Evolutionary conservation across 2,797 vertebrate genomes (phyloP).

Genomic region (Peromyscus melanophrys): DNA sequence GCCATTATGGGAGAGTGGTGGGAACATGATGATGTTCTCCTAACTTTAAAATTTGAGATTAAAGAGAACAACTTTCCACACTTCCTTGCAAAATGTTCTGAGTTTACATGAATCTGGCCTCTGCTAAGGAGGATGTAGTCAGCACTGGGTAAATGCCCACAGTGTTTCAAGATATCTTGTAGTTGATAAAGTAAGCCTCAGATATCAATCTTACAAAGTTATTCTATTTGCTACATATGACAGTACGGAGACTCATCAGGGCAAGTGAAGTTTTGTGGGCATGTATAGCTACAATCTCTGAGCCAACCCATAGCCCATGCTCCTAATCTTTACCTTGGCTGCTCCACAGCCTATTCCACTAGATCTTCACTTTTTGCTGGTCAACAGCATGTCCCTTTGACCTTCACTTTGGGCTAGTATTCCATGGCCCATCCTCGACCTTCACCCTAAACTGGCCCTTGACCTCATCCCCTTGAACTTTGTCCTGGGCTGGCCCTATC

Average conservation of each 20-base stretch:
- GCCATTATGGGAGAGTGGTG: background rate
- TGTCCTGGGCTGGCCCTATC: accelerated
- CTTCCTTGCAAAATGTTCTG: constrained; percentile 29
- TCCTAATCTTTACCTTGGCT: background rate
- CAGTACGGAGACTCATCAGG: background rate
- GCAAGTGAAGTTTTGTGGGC: background rate
- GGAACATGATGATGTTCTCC: background rate
- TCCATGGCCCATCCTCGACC: background rate
- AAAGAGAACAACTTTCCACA: background rate
- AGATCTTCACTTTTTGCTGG: background rate
- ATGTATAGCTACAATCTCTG: accelerated
- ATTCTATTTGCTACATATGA: background rate
- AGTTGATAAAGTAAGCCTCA: background rate
- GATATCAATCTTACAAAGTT: background rate
- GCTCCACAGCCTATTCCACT: background rate
- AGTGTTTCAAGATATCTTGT: background rate
- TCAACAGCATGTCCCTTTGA: background rate
- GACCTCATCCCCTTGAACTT: background rate
- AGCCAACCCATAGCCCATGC: too few relatives aligned
- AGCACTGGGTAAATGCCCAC: background rate
- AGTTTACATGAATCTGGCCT: background rate
- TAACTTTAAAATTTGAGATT: constrained; percentile 31
- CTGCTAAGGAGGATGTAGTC: background rate
- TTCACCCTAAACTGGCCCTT: too few relatives aligned
- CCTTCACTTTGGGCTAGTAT: background rate